Percentiles rank a stretch among this genome's conserved stretches.
These are phyloP conservation scores for Microtus ochrogaster DNA, from an alignment of 2,113 vertebrate species.

Conservation along the genomic window DNA sequence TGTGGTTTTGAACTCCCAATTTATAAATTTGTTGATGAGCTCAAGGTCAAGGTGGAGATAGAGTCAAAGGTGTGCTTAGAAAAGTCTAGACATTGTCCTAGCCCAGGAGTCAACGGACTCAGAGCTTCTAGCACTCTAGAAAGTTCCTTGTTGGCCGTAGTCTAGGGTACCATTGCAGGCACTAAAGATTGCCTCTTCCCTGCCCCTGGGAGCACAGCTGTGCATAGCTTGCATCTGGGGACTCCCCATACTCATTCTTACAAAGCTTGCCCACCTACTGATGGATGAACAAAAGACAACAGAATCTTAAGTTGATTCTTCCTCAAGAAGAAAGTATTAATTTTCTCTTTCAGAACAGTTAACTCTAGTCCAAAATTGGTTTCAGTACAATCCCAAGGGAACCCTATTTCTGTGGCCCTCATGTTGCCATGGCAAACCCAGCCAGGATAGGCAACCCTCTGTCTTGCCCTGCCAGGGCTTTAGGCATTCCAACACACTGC, in stretches of 20 bases:
- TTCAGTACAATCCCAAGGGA: background rate
- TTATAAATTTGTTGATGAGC: slow-evolving; percentile 3
- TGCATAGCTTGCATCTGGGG: background rate
- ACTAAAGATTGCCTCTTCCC: background rate
- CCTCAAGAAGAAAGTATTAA: background rate
- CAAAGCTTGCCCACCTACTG: background rate
- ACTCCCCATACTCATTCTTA: too few relatives aligned
- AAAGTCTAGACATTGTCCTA: background rate
- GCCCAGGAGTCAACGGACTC: background rate
- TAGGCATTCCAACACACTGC: background rate
- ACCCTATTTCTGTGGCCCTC: background rate
- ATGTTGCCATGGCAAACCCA: background rate
- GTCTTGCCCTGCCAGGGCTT: background rate
- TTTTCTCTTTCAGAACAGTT: background rate
- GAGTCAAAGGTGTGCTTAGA: background rate
- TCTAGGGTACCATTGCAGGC: background rate
- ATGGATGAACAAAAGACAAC: background rate
- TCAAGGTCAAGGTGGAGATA: slow-evolving; percentile 1
- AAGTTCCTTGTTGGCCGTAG: rapidly evolving
- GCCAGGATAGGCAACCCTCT: background rate
- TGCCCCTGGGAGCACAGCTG: background rate
- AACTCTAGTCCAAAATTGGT: background rate
- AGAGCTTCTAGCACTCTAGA: background rate
- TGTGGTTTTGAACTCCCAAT: background rate
- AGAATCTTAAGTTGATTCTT: background rate